Evolutionary conservation across 2,113 vertebrate genomes (phyloP), one percentile per base, ranked within the genome.

Genomic region (Bambusicola thoracicus): DNA sequence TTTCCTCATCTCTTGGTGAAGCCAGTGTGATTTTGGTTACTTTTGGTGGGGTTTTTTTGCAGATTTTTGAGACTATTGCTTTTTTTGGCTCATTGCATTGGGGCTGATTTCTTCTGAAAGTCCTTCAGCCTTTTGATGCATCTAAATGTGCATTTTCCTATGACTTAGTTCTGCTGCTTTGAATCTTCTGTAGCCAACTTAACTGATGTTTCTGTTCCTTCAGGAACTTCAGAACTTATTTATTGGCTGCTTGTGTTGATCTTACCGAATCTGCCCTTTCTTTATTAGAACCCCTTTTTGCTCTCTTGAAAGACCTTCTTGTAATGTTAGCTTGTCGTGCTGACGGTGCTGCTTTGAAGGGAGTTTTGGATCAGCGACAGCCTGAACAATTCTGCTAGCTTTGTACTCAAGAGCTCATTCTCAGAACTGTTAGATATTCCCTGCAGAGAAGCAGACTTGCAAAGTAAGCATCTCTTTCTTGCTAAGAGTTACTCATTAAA

Each of bases 401-500:
- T 91, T 96, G 91, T 95, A 77, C 89, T 95, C 7, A 0, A 73
- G 85, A 88, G 79, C 87, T 90, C 34, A 87, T 80, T 73, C 85
- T 95, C 43, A 1, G 85, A 78, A 93, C 73, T 83, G 68, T 88
- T 94, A 95, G 94, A 90, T 91, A 81, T 90, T 93, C 93, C 93
- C 93, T 86, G 87, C 85, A 92, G 95, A 95, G 95, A 92, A 80
- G 66, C 78, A 94, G 87, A 92, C 82, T 96, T 95, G 93, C 94
- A 91, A 92, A 95, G 95, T 94, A 97, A 97, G 93, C 94, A 94
- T 85, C 85, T 94, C 90, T 53, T 77, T 59, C 87, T 91, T 91
- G 63, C 65, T 90, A 32, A 87, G 88, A 94, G 95, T 96, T 94
- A 90, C 87, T 92, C 87, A 91, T 95, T 94, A 92, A 91, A 94